Base-by-base conservation (phyloP, 2,113 vertebrate genomes). In the Ameiurus melas region DNA sequence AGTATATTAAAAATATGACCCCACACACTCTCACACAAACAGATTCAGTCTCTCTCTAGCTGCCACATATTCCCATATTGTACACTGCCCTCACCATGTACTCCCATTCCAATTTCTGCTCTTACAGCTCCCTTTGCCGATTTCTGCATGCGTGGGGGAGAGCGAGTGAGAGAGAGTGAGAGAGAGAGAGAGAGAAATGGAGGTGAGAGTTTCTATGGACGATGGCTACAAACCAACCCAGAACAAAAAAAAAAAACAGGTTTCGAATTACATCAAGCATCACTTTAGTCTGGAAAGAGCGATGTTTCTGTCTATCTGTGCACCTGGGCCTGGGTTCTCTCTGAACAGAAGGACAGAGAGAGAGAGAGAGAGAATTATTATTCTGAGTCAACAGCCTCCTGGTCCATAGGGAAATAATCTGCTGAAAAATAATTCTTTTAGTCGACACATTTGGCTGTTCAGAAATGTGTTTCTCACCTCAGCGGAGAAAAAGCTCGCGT, bases 351-450 rank as follows among this genome's bases (percentile, higher is more conserved):
- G 89, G 89, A 84, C 71, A 73, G 71, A 73, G 60, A 68, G 86
- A 68, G 86, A 82, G 62, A 62, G 71, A 79, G 84, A 77, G 83
- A 87, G 47, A 70, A 91, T 90, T 36, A 90, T 90, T 86, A 86
- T 90, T 89, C 89, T 89, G 87, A 89, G 85, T 90, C 85, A 89
- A 86, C 89, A 91, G 71, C 88, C 84, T 85, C 27, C 79, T 25
- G 22, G 73, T 91, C 88, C 47, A 12, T 53, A 53, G 84, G 88
- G 88, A 88, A 80, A 86, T 70, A 88, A 89, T 85, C 83, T 87
- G 88, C 88, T 88, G 88, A 86, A 89, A 91, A 89, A 84, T 30
- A 85, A 51, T 89, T 86, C 88, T 89, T 89, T 88, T 88, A 88
- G 84, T 88, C 84, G 22, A 90, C 89, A 88, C 80, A 84, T 88